Evolutionary conservation across 2,888 invertebrate species (phyloP).

Genomic region (Salpingus planirostris): DNA sequence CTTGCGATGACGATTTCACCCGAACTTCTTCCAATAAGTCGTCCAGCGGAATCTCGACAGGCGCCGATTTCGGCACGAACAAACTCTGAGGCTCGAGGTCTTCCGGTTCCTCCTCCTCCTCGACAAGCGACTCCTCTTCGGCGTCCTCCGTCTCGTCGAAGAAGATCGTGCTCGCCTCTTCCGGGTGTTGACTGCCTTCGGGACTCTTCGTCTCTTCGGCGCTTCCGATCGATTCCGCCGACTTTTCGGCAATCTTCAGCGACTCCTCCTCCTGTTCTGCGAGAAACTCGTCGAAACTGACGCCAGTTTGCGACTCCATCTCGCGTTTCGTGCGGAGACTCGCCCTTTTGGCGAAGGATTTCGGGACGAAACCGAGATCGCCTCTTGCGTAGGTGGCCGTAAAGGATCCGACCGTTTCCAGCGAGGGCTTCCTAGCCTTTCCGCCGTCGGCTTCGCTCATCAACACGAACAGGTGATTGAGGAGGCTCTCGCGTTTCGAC

Average conservation of each 20-base stretch:
- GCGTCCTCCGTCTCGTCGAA: conserved; percentile 23
- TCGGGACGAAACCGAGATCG: conserved; percentile 59
- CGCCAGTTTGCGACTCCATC: conserved; percentile 22
- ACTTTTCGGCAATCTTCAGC: not conserved
- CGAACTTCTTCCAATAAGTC: too few relatives aligned
- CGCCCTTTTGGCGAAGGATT: conserved; percentile 33
- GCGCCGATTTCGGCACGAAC: too few relatives aligned
- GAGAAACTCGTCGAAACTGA: conserved; percentile 23
- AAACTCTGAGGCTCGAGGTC: too few relatives aligned
- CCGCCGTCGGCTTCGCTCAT: conserved; percentile 35
- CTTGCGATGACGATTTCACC: too few relatives aligned
- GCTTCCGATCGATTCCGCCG: not conserved
- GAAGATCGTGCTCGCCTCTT: conserved; percentile 18
- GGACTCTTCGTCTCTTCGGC: not conserved
- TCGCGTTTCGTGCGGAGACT: conserved; percentile 27
- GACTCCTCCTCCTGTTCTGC: conserved; percentile 4
- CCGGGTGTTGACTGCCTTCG: conserved; percentile 1
- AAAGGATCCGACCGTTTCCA: conserved; percentile 34
- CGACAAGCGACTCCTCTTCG: conserved; percentile 16
- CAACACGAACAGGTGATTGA: conserved; percentile 36
- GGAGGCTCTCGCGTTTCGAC: conserved; percentile 47
- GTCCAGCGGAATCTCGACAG: too few relatives aligned
- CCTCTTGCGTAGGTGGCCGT: conserved; percentile 50
- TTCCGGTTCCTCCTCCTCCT: not conserved
- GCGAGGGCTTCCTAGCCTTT: conserved; percentile 40